Evolutionary conservation across 2,113 vertebrate species (phyloP).

Genomic region (Tricholaema leucomelas): DNA sequence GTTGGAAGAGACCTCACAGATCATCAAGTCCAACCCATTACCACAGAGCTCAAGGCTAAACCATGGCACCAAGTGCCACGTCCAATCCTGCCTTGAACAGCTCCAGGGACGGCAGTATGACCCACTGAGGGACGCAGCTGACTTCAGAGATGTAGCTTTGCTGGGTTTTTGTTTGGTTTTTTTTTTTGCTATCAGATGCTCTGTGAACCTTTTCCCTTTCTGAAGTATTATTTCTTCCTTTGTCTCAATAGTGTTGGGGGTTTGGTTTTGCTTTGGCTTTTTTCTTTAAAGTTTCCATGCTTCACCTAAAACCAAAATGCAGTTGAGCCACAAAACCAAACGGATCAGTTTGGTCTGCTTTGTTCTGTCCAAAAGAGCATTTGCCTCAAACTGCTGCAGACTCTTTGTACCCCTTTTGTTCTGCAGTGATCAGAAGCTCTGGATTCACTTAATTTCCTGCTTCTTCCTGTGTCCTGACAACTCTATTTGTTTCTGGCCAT

Average conservation of each 20-base stretch:
- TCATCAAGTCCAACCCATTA: no score
- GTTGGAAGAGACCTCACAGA: no score
- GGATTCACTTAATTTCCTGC: conserved; percentile 8
- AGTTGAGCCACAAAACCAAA: background rate
- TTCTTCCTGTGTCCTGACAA: background rate
- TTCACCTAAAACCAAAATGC: background rate
- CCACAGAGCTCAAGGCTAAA: no score
- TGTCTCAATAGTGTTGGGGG: background rate
- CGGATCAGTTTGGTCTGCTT: background rate
- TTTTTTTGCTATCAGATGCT: background rate
- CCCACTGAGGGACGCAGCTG: background rate
- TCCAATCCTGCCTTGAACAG: no score
- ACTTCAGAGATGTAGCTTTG: background rate
- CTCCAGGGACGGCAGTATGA: no score
- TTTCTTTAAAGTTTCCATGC: background rate
- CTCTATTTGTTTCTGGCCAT: background rate
- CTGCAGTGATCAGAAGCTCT: background rate
- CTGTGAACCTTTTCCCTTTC: background rate
- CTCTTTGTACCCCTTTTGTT: background rate
- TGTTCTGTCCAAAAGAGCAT: background rate
- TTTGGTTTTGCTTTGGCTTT: background rate
- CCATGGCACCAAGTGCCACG: no score
- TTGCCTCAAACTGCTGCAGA: background rate
- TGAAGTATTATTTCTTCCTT: background rate
- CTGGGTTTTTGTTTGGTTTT: background rate